These are phyloP conservation scores for Argyrosomus japonicus DNA, from an alignment of 2,113 vertebrate genomes.

Conservation along the genomic window DNA sequence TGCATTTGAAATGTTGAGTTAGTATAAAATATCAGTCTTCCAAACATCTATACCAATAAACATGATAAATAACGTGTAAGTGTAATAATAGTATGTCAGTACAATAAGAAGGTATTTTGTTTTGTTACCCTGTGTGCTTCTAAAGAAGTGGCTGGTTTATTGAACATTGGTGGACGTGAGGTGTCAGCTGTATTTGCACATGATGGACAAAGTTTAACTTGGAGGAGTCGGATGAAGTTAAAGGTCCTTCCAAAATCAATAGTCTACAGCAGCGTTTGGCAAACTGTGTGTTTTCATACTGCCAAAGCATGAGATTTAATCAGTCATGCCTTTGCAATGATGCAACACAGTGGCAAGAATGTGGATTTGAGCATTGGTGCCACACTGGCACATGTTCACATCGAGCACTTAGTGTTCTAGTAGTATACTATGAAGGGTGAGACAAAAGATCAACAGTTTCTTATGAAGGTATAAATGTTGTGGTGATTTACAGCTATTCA, in stretches of 20 bases:
- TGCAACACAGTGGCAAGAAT: constrained; percentile 9
- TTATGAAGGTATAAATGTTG: too few species aligned
- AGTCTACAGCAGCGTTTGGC: constrained; percentile 15
- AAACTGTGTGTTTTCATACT: constrained; percentile 33
- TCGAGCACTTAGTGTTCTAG: neutral
- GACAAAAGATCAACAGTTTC: neutral
- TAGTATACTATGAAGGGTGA: neutral
- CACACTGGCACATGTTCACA: neutral
- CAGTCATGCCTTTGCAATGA: neutral
- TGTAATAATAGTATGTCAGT: neutral
- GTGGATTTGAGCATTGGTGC: neutral
- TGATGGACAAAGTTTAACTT: constrained; percentile 54
- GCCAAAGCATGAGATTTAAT: neutral
- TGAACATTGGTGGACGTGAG: constrained; percentile 7
- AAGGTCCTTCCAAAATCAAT: constrained; percentile 35
- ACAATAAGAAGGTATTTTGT: neutral
- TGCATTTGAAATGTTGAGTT: neutral
- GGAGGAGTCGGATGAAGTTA: constrained; percentile 3
- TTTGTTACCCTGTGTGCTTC: neutral
- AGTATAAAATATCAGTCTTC: neutral
- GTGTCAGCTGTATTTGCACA: constrained; percentile 63
- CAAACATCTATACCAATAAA: neutral
- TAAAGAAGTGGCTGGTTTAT: neutral
- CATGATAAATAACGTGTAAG: too few species aligned
- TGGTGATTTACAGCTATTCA: neutral